Evolutionary conservation across 2,888 invertebrate genomes (phyloP).

Genomic region (Epinotia ramella): DNA sequence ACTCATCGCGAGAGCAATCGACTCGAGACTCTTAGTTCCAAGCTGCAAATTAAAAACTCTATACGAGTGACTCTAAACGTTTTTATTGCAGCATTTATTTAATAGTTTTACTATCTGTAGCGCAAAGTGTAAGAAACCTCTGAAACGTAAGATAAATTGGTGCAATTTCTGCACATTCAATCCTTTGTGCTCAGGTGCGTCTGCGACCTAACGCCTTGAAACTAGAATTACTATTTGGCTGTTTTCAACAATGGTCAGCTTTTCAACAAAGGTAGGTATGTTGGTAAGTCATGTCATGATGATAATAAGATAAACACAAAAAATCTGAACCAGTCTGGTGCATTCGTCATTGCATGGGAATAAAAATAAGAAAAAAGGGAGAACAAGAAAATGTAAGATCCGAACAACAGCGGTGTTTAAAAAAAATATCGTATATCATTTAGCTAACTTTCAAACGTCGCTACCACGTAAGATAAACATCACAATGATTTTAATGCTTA

Average conservation of each 20-base stretch:
- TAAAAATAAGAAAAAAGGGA: not conserved
- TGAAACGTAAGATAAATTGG: slow-evolving; percentile 19
- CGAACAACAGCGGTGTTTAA: not conserved
- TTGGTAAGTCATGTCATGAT: too few relatives aligned
- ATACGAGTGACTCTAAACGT: slow-evolving; percentile 9
- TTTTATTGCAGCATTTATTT: slow-evolving; percentile 5
- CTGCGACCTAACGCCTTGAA: slow-evolving; percentile 12
- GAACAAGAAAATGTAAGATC: not conserved
- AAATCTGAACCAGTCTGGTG: not conserved
- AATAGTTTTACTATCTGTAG: not conserved
- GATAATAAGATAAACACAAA: not conserved
- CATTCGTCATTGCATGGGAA: not conserved
- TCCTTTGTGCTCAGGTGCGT: not conserved
- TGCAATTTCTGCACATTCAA: slow-evolving; percentile 7
- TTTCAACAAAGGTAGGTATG: slow-evolving; percentile 1
- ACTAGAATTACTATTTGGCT: not conserved
- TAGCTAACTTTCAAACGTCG: too few relatives aligned
- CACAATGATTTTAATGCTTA: too few relatives aligned
- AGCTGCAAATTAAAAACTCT: slow-evolving; percentile 29
- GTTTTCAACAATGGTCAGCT: not conserved
- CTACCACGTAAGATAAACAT: too few relatives aligned
- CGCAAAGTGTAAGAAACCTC: not conserved
- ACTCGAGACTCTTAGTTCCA: slow-evolving; percentile 49
- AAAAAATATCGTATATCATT: too few relatives aligned
- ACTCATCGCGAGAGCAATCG: slow-evolving; percentile 46